These are phyloP conservation scores for Caenorhabditis macrosperma DNA, from an alignment of 2,888 invertebrate species.

Conservation along the genomic window DNA sequence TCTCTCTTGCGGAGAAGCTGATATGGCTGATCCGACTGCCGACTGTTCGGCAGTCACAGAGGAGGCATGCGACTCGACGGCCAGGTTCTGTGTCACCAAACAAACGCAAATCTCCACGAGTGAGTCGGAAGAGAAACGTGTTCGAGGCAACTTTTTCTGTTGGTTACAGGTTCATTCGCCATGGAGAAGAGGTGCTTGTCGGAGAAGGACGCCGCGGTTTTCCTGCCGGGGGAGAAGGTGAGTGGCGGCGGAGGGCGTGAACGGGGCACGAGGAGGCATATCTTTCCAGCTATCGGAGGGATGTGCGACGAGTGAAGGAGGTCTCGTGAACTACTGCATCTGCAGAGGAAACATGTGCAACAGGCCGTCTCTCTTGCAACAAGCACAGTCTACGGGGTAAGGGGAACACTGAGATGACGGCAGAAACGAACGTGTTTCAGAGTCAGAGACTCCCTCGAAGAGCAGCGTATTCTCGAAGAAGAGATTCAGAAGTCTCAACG, in stretches of 20 bases:
- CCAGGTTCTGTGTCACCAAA: constrained; percentile 70
- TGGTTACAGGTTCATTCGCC: constrained; percentile 68
- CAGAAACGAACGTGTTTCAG: constrained; percentile 24
- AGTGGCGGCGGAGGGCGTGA: background rate
- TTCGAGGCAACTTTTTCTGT: background rate
- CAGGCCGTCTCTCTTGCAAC: constrained; percentile 62
- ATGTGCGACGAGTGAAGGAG: constrained; percentile 73
- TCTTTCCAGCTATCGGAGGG: constrained; percentile 50
- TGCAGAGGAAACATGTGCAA: constrained; percentile 73
- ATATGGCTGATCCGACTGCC: constrained; percentile 68
- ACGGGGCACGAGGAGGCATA: background rate
- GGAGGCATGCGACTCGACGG: constrained; percentile 23
- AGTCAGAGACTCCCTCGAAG: constrained; percentile 54
- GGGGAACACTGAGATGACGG: background rate
- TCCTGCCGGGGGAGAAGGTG: constrained; percentile 71
- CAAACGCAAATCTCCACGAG: constrained; percentile 74
- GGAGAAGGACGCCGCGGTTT: constrained; percentile 61
- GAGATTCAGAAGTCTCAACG: constrained; percentile 38
- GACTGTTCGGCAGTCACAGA: constrained; percentile 62
- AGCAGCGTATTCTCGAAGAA: constrained; percentile 53
- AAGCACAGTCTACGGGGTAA: constrained; percentile 67
- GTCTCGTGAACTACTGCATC: constrained; percentile 75
- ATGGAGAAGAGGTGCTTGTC: constrained; percentile 75
- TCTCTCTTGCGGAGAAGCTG: constrained; percentile 57
- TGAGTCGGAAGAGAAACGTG: constrained; percentile 12